Evolutionary conservation across 2,888 invertebrate genomes (phyloP), one percentile per base, ranked within the genome.

Genomic region (Mellilla xanthometata): DNA sequence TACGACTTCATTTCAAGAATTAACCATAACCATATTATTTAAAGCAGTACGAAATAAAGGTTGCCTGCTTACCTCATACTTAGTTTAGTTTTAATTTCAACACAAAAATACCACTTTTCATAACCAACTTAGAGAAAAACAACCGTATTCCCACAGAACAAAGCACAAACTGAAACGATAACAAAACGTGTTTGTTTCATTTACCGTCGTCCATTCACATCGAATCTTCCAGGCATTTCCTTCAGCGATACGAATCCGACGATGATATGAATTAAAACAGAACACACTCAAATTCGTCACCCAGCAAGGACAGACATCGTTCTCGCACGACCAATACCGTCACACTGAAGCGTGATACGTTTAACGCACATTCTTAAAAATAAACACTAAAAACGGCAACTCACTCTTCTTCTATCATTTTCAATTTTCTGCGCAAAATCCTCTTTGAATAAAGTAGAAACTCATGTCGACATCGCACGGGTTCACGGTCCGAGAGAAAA

Each of bases 401-500:
- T 56, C 54, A 55, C 57, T 50, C 52, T 46, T 49, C 50, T 28
- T 58, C 51, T 33, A 40, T 41, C 53, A 58, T 56, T 23, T 40
- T 30, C 24, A 24, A 8, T 5, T 24, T 24, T 24, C 24, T 40
- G 22, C 10, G 27, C 22, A 10, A 28, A 35, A 12, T 23, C 24
- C 39, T 28, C 24, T 29, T n/a, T n/a, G n/a, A 10, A 29, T 23
- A 26, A 24, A 19, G 11, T 38, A 45, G 19, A 34, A 32, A 5
- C 12, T 12, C 13, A 44, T 39, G 27, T 13, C 0, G 9, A 29
- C 19, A 11, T 12, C 6, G 35, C 49, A 56, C 68, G 52, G 59
- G 65, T 41, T 54, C 40, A 36, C 53, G 34, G 46, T 36, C 29
- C 61, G 54, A 57, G 56, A 49, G 70, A 72, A 77, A 75, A 74